Base-by-base conservation (phyloP, 2,888 invertebrate genomes). In the Dasypolia templi region DNA sequence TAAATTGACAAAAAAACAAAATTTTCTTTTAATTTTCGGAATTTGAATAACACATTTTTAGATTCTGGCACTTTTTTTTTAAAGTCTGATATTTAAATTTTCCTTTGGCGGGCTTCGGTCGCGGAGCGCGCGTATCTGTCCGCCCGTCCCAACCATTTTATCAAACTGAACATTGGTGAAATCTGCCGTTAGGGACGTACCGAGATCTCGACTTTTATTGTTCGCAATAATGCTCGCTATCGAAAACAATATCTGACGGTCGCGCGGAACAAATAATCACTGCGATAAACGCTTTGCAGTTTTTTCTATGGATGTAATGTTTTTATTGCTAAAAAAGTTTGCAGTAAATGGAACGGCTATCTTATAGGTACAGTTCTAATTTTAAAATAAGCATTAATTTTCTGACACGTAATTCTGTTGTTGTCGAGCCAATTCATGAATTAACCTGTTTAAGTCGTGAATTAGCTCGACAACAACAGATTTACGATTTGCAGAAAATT, bases 91-190 rank as follows among this genome's bases (percentile, higher is more conserved):
- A 92, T 95, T 95, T 94, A 90, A 95, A 95, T 91, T 91, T 91
- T 76, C 86, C 91, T 91, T 89, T 93, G 94, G 94, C 95, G 95
- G 93, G 95, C 92, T 91, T 82, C 85, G 86, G 87, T 83, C 86
- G 88, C 84, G 88, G 87, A 88, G 85, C 90, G 91, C 89, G 91
- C 91, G 90, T 86, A 91, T 89, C 88, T 92, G 90, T 89, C 94
- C 93, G 92, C 92, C 89, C 89, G 87, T 88, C 87, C 87, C 93
- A 87, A 92, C 91, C 94, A 93, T 94, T 94, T 94, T 94, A 94
- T 94, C 95, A 93, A 91, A 95, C 95, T 95, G 95, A 94, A 90
- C 90, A 89, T 88, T 90, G 89, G 89, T 89, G 90, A 93, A 94
- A 94, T 94, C 93, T 92, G 88, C 90, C 88, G 84, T 87, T 94